Base-by-base conservation (phyloP, 2,888 invertebrate species). In the Noctua pronuba region DNA sequence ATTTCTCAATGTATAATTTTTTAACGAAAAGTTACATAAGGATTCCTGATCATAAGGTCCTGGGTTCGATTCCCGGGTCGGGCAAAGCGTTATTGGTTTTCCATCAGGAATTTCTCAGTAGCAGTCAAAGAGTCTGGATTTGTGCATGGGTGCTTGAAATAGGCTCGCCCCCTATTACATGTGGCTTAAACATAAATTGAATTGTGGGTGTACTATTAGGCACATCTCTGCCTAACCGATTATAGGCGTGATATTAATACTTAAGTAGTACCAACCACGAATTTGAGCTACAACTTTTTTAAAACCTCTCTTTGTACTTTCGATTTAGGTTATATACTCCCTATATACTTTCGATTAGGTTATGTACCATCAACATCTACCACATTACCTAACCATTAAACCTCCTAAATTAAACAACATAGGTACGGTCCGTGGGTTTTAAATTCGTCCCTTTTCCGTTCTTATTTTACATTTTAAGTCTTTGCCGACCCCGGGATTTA, bases 381-480 rank as follows among this genome's bases (percentile, higher is more conserved):
- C 52, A 31, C 41, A 62, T 41, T 62, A 73, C 49, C 72, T 65
- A 44, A 72, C 35, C 75, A 73, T 71, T 52, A 49, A 64, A 85
- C 69, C 67, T 77, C 24, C 71, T 73, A 84, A 79, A 79, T 80
- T 83, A 85, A 86, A 81, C 78, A 83, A 74, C 75, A 44, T 79
- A 68, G 68, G 75, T 70, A 78, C 77, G 73, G 73, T 73, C 77
- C 79, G 84, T 85, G 88, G 89, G 80, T 85, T 90, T 91, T 85
- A 90, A 90, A 90, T 88, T 79, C 86, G 85, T 80, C 88, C 87
- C 84, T 87, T 85, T 76, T 82, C 87, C 89, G 89, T 93, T 94
- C 94, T 94, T 93, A 92, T 93, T 94, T 95, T 94, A 94, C 93
- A 94, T 95, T 95, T 95, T 93, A 96, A 95, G 95, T 95, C 95